A percentile compares a stretch with the other conserved stretches of the same genome.
These are phyloP conservation scores for Eremobia ochroleuca DNA, from an alignment of 2,888 invertebrate species.

Conservation along the genomic window DNA sequence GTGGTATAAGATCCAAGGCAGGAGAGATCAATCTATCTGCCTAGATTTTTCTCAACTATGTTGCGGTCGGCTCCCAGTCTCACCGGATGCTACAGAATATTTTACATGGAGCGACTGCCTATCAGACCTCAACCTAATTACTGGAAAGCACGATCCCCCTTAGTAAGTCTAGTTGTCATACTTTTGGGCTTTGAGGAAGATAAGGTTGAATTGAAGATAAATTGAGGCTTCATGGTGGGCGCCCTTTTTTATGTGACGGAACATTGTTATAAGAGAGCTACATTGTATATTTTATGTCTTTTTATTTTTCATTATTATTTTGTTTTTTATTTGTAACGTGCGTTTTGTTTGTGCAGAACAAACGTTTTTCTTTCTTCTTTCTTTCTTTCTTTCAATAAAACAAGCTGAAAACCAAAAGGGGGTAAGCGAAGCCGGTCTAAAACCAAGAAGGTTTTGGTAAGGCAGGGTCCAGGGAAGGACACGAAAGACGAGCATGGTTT, in stretches of 20 bases:
- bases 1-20: not conserved
- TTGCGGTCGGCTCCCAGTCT: not conserved
- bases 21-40: not conserved
- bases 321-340: no score
- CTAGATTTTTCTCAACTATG: not conserved
- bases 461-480: no score
- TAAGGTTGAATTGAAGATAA: not conserved
- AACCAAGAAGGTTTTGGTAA: no score
- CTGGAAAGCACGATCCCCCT: not conserved
- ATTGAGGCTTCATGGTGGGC: not conserved
- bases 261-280: not conserved
- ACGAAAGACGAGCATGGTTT: no score
- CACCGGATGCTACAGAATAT: not conserved
- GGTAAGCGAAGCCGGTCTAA: no score
- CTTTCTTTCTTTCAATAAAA: no score
- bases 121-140: not conserved
- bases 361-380: no score
- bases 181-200: not conserved
- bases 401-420: no score
- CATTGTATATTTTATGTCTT: no score
- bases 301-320: no score
- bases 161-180: not conserved
- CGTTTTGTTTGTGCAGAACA: no score
- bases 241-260: constrained; percentile 28
- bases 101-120: not conserved